Conservation (phyloP, 2,888 invertebrate species). For the Boloria euphrosyne region DNA sequence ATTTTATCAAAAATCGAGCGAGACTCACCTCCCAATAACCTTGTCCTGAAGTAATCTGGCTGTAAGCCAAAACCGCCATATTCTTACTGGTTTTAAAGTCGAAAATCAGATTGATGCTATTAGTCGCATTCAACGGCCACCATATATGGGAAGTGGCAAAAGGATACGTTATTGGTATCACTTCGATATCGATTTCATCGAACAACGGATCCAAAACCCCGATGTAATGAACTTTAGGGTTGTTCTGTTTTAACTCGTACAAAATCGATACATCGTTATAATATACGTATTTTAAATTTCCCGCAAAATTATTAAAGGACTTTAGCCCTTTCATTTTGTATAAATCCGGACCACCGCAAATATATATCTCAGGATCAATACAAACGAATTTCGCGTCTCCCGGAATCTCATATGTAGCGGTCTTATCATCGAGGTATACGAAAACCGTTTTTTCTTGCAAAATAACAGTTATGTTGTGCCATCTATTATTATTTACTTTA, state of each 20-base stretch:
- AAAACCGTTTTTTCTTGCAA: constrained; percentile 88
- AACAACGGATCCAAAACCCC: constrained; percentile 91
- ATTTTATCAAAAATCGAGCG: background rate
- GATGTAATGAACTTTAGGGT: constrained; percentile 92
- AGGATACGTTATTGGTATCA: constrained; percentile 95
- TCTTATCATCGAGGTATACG: constrained; percentile 89
- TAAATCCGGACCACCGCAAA: constrained; percentile 93
- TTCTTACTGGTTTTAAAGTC: constrained; percentile 93
- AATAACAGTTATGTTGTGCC: constrained; percentile 95
- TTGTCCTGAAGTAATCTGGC: constrained; percentile 88
- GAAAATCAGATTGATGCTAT: constrained; percentile 89
- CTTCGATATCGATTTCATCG: constrained; percentile 91
- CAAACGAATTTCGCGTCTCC: constrained; percentile 87
- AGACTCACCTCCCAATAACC: constrained; percentile 93
- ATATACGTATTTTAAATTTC: constrained; percentile 95
- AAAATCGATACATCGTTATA: constrained; percentile 96
- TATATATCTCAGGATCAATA: constrained; percentile 96
- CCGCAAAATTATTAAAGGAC: constrained; percentile 93
- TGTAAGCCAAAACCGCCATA: constrained; percentile 92
- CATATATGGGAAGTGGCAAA: constrained; percentile 95
- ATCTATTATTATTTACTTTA: constrained; percentile 87
- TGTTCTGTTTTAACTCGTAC: constrained; percentile 91
- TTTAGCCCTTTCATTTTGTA: constrained; percentile 91
- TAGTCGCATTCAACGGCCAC: constrained; percentile 90
- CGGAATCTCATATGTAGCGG: constrained; percentile 86